Conservation (phyloP, 2,888 invertebrate species). For the Fragum sueziense region DNA sequence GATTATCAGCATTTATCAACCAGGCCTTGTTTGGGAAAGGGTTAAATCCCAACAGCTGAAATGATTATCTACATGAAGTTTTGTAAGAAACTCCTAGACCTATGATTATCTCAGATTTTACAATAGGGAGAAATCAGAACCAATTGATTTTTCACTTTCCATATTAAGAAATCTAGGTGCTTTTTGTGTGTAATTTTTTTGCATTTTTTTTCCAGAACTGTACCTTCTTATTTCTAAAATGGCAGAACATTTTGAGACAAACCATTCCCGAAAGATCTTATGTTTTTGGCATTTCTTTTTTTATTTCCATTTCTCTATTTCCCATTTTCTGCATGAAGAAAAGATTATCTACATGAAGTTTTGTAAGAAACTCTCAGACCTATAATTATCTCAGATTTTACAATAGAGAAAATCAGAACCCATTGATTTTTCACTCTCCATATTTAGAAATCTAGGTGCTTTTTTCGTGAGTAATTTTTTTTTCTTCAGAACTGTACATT, state of each 20-base stretch:
- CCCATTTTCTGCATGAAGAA: too few relatives aligned
- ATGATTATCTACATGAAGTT: neutral
- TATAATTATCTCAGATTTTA: conserved; percentile 15
- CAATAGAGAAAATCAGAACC: neutral
- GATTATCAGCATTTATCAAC: too few relatives aligned
- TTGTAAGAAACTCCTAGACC: neutral
- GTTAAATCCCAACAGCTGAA: too few relatives aligned
- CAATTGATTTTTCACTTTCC: neutral
- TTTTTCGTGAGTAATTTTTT: too few relatives aligned
- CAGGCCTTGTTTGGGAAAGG: too few relatives aligned
- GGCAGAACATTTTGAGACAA: too few relatives aligned
- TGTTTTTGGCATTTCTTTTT: too few relatives aligned
- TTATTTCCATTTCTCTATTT: too few relatives aligned
- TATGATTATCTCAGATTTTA: conserved; percentile 13
- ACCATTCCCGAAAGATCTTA: too few relatives aligned
- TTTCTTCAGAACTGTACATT: too few relatives aligned
- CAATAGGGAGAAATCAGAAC: neutral
- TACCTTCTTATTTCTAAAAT: too few relatives aligned
- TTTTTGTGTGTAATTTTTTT: neutral
- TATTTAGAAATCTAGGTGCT: neutral
- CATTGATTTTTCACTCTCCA: neutral
- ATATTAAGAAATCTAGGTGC: neutral
- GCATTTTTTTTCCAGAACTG: too few relatives aligned
- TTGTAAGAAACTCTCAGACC: neutral
- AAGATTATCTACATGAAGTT: neutral